Conservation (phyloP, 2,797 vertebrate genomes). For the Lagorchestes hirsutus region DNA sequence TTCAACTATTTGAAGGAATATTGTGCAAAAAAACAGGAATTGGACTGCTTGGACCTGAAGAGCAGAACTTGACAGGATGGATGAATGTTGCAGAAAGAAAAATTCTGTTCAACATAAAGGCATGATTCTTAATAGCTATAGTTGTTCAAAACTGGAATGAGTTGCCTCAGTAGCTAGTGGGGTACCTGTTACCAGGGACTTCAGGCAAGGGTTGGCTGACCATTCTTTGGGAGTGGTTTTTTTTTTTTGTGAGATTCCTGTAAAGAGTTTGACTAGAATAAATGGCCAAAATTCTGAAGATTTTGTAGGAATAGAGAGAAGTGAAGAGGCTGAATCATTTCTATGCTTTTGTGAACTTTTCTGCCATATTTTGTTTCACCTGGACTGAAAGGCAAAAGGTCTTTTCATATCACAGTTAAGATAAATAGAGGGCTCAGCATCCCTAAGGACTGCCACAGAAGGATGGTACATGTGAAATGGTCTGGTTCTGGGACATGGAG, state of each 20-base stretch:
- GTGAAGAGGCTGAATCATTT: background rate
- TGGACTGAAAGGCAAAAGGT: background rate
- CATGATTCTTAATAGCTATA: background rate
- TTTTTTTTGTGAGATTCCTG: background rate
- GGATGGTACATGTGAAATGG: background rate
- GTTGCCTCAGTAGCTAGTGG: background rate
- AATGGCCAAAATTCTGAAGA: background rate
- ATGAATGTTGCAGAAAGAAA: no score
- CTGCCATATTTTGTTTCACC: background rate
- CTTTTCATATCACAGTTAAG: background rate
- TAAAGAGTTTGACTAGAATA: background rate
- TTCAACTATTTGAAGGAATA: no score
- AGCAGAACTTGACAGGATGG: no score
- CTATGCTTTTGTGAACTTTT: background rate
- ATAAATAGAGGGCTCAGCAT: background rate
- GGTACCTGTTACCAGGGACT: background rate
- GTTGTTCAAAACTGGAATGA: background rate
- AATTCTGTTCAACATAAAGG: background rate
- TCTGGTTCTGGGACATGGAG: background rate
- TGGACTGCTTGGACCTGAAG: no score
- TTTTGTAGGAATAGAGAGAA: background rate
- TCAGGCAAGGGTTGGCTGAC: background rate
- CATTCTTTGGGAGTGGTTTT: background rate
- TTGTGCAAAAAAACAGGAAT: no score
- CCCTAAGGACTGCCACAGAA: background rate